Evolutionary conservation across 2,113 vertebrate species (phyloP).

Genomic region (Tachysurus vachellii): DNA sequence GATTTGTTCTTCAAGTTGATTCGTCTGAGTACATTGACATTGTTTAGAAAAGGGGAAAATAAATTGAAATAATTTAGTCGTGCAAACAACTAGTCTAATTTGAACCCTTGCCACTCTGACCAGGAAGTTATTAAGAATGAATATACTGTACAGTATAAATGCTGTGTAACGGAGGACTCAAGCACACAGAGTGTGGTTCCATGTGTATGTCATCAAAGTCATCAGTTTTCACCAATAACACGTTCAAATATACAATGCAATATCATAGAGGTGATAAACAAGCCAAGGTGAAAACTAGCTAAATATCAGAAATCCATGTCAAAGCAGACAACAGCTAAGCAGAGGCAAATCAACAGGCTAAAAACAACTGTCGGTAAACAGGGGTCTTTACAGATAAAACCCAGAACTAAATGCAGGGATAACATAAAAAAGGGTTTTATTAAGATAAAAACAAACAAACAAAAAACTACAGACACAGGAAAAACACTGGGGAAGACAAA

Average conservation of each 20-base stretch:
- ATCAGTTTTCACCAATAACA: neutral
- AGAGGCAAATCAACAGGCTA: neutral
- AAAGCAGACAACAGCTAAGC: neutral
- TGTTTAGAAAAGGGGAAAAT: neutral
- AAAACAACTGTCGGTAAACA: too few relatives aligned
- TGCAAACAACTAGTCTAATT: neutral
- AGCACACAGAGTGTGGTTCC: neutral
- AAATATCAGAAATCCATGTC: neutral
- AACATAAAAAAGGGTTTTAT: too few relatives aligned
- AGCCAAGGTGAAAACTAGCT: neutral
- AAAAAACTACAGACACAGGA: too few relatives aligned
- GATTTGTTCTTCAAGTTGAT: neutral
- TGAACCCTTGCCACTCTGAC: neutral
- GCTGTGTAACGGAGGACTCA: neutral
- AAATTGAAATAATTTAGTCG: neutral
- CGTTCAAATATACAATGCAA: neutral
- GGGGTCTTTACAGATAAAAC: too few relatives aligned
- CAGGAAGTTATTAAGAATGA: neutral
- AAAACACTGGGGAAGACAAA: too few relatives aligned
- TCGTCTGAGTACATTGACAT: neutral
- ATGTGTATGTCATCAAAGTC: neutral
- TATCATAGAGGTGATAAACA: neutral
- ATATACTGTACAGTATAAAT: neutral
- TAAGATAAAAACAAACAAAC: too few relatives aligned
- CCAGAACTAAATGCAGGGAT: too few relatives aligned